Base-by-base conservation (phyloP, 1,140 invertebrate species). In the Adoxophyes honmai region DNA sequence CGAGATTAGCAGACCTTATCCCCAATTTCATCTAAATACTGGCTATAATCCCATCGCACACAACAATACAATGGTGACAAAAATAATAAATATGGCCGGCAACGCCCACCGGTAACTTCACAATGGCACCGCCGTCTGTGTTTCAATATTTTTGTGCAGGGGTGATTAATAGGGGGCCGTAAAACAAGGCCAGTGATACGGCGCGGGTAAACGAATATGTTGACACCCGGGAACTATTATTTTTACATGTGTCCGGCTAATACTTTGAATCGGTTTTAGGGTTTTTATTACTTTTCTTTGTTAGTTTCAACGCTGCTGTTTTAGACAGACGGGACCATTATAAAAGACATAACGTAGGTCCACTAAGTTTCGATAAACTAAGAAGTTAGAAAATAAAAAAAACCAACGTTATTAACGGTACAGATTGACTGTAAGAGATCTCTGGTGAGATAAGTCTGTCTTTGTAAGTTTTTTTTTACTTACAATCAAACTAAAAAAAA, bases 1-100 rank as follows among this genome's bases (percentile, higher is more conserved):
- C 64, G 68, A 76, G 82, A 84, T 88, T 88, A 88, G 70, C 68
- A 52, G 59, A 59, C 76, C 59, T 84, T 86, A 88, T 88, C 85
- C 82, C 81, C 85, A 85, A 88, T 88, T 88, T 74, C 73, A 88
- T 88, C 85, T 88, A 88, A 88, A 88, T 84, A 85, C 81, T 70
- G 60, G 67, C 67, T 75, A 74, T 85, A 85, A 86, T 81, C 81
- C 81, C 57, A 34, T 36, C 59, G 64, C 28, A 15, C 21, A 28
- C 21, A 48, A 48, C 57, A 55, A 16, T 66, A 85, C 85, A 86
- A 86, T 85, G 78, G 85, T 79, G 82, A 86, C 82, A 84, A 83
- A 86, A 88, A 88, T 88, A 88, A 88, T 88, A 88, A 88, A 88
- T 88, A 88, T 71, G 59, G 70, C 70, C 52, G 61, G 71, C 57